phyloP scores from a whole-genome alignment of 2,113 vertebrate genomes.

The Anhinga rufa region DNA sequence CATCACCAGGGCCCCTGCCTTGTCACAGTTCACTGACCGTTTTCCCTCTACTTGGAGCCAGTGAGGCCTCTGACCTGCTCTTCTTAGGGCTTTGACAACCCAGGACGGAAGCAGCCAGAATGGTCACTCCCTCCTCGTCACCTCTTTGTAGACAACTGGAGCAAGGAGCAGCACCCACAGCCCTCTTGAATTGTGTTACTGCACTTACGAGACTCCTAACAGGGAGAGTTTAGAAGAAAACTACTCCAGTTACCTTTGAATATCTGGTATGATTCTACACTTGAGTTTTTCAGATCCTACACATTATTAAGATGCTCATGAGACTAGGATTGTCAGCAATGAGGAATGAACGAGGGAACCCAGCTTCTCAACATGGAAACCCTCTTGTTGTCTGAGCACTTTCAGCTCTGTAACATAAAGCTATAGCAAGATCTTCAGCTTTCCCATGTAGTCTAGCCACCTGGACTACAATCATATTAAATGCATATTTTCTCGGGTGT shows the following conservation, averaged over 20 bases:
- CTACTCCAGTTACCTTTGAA: background rate
- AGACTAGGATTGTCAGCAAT: background rate
- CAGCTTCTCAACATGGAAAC: background rate
- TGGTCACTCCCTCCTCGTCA: background rate
- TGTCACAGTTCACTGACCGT: background rate
- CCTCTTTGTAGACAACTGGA: background rate
- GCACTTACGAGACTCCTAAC: background rate
- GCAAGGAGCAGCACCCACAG: background rate
- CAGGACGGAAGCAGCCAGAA: background rate
- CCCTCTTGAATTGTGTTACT: accelerated
- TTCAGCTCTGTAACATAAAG: background rate
- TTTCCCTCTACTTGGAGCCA: background rate
- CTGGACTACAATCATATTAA: background rate
- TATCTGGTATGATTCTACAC: background rate
- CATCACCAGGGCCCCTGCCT: no score
- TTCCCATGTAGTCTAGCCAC: background rate
- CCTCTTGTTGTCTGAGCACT: background rate
- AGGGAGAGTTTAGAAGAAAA: background rate
- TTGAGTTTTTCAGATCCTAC: background rate
- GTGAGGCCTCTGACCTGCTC: background rate
- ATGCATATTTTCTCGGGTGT: background rate
- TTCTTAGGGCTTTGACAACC: background rate
- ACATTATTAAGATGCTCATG: background rate
- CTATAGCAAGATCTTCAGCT: background rate
- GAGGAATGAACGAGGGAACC: background rate